Evolutionary conservation across 2,797 vertebrate genomes (phyloP).

Genomic region (Hydrolagus colliei): DNA sequence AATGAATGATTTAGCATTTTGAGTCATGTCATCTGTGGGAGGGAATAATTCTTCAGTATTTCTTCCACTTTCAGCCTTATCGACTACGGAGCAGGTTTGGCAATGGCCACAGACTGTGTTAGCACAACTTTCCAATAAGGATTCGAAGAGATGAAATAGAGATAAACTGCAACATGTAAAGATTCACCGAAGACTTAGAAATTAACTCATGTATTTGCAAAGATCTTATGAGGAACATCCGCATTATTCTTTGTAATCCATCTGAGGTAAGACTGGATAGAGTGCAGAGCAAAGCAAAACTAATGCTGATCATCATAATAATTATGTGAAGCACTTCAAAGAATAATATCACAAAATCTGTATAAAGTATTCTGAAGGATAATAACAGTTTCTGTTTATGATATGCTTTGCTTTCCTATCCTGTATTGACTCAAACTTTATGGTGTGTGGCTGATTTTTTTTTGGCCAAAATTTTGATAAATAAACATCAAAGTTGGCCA

Average conservation of each 20-base stretch:
- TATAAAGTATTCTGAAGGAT: background rate
- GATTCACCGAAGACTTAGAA: no score
- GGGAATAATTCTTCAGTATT: background rate
- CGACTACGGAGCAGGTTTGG: no score
- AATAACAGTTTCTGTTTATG: slow-evolving; percentile 9
- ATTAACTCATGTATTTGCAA: no score
- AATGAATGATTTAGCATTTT: no score
- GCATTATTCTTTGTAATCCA: background rate
- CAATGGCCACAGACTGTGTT: no score
- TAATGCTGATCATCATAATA: background rate
- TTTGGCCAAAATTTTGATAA: background rate
- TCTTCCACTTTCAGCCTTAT: no score
- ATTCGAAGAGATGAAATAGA: no score
- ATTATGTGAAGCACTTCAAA: background rate
- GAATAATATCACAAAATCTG: background rate
- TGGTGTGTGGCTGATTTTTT: background rate
- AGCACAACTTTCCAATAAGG: no score
- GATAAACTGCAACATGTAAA: no score
- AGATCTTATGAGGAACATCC: background rate
- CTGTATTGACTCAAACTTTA: background rate
- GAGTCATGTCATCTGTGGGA: background rate
- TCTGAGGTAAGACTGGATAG: background rate
- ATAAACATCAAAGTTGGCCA: background rate
- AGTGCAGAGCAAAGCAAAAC: background rate
- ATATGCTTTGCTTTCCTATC: background rate